phyloP scores from a whole-genome alignment of 2,888 invertebrate genomes.

The Byasa hedistus region DNA sequence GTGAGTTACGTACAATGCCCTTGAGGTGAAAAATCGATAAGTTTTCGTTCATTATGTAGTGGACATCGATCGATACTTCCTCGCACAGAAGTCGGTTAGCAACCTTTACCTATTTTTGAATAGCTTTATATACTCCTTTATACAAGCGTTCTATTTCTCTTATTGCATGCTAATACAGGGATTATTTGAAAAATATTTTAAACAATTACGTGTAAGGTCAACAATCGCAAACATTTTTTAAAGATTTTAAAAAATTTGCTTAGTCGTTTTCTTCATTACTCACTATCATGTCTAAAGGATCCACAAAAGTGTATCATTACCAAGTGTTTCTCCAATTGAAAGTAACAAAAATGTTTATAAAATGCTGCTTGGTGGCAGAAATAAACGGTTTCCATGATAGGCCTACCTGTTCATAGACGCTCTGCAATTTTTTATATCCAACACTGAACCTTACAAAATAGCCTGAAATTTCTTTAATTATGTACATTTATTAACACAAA shows the following conservation, averaged over 20 bases:
- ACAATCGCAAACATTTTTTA: no score
- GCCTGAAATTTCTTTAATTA: slow-evolving; percentile 17
- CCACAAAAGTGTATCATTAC: no score
- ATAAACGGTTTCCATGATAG: no score
- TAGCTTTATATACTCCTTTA: background rate
- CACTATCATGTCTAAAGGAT: no score
- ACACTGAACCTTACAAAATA: background rate
- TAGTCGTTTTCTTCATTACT: no score
- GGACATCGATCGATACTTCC: slow-evolving; percentile 28
- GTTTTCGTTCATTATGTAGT: slow-evolving; percentile 28
- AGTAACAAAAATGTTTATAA: no score
- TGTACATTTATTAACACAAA: slow-evolving; percentile 22
- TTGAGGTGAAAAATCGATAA: slow-evolving; percentile 29
- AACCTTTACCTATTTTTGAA: background rate
- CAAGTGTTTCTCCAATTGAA: no score
- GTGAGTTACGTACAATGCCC: slow-evolving; percentile 5
- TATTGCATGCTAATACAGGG: background rate
- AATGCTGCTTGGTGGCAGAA: no score
- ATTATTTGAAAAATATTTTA: background rate
- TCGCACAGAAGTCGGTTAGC: slow-evolving; percentile 5
- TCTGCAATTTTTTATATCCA: background rate
- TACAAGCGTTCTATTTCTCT: background rate
- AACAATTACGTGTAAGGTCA: background rate
- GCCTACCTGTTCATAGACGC: background rate
- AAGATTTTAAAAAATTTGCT: no score